Evolutionary conservation across 2,113 vertebrate genomes (phyloP).

Genomic region (Chaenocephalus aceratus): DNA sequence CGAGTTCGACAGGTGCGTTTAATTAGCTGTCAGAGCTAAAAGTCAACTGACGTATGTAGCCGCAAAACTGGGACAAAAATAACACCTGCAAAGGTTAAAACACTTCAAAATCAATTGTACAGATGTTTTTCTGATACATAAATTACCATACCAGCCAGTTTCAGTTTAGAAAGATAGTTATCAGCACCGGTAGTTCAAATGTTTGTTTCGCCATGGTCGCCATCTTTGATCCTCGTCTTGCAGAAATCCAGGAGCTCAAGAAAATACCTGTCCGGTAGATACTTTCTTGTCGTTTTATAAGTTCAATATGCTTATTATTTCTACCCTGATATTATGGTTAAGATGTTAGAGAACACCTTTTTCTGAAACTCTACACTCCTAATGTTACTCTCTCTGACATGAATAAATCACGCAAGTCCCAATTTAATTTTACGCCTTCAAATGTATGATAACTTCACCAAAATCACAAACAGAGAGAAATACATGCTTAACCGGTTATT

Average conservation of each 20-base stretch:
- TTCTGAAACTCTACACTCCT: not conserved
- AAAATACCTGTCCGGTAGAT: slow-evolving; percentile 20
- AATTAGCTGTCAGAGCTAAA: slow-evolving; percentile 50
- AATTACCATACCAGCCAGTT: not conserved
- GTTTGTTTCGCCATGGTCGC: not conserved
- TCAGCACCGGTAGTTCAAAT: not conserved
- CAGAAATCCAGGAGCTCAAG: not conserved
- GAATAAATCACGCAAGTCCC: not conserved
- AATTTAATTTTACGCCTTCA: not conserved
- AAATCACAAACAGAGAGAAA: not conserved
- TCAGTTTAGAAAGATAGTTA: not conserved
- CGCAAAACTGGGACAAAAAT: slow-evolving; percentile 6
- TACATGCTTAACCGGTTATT: not conserved
- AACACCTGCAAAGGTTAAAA: slow-evolving; percentile 1
- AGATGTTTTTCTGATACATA: not conserved
- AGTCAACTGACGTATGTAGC: slow-evolving; percentile 14
- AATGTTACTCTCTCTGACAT: not conserved
- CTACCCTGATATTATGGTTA: not conserved
- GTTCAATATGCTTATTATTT: not conserved
- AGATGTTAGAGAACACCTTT: not conserved
- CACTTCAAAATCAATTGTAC: not conserved
- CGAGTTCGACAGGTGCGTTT: slow-evolving; percentile 65
- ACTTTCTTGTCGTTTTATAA: not conserved
- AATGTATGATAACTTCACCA: no score
- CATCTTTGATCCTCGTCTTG: not conserved